Evolutionary conservation across 2,113 vertebrate species (phyloP).

Genomic region (Passer montanus): DNA sequence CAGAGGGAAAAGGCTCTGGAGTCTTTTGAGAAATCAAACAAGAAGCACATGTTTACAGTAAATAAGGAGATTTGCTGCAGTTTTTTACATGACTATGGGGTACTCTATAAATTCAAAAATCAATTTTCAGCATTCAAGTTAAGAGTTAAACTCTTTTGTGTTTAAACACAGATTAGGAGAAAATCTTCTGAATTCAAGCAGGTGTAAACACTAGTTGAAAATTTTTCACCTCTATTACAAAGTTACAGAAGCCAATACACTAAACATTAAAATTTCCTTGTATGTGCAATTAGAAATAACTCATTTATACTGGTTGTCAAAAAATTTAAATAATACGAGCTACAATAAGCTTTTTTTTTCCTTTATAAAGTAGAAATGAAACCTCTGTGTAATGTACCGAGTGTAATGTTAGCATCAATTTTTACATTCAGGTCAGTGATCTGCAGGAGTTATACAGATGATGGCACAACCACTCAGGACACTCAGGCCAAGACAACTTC

Average conservation of each 20-base stretch:
- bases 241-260: not conserved
- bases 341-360: not conserved
- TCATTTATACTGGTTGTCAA: not conserved
- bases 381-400: not conserved
- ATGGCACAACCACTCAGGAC: not conserved
- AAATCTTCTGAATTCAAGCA: not conserved
- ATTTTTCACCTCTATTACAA: not conserved
- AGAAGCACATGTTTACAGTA: not conserved
- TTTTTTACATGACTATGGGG: not conserved
- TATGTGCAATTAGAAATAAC: not conserved
- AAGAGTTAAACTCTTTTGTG: not conserved
- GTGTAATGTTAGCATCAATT: not conserved
- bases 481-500: not conserved
- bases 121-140: not conserved
- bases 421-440: not conserved
- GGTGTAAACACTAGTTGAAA: not conserved
- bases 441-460: fast-evolving
- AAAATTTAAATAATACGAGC: not conserved
- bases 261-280: not conserved
- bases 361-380: not conserved
- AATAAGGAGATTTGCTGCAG: not conserved
- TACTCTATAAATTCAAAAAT: not conserved
- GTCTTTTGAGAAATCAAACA: not conserved
- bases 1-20: not conserved
- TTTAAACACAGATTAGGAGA: not conserved